A percentile compares a stretch with the other conserved stretches of the same genome.
phyloP scores from a whole-genome alignment of 2,797 vertebrate species.

The Acropternis orthonyx region DNA sequence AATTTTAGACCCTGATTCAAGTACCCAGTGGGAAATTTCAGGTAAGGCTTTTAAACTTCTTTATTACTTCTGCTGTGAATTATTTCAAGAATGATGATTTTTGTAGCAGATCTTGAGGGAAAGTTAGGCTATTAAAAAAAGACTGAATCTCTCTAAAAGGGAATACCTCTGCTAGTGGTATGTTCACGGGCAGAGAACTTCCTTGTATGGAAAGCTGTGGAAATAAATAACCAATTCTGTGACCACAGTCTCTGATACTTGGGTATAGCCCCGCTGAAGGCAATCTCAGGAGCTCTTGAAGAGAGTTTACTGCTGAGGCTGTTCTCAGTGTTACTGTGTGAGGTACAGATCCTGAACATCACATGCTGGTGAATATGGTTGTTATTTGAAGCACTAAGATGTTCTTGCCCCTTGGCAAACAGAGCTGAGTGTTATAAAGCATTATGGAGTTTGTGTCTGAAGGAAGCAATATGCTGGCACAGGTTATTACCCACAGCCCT shows the following conservation, averaged over 20 bases:
- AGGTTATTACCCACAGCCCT: background rate
- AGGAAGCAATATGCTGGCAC: background rate
- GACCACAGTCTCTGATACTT: background rate
- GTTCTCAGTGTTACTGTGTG: rapidly evolving
- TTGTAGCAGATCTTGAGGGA: background rate
- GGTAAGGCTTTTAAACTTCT: conserved; percentile 34
- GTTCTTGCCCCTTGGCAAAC: background rate
- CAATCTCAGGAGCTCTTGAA: background rate
- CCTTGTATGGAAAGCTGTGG: background rate
- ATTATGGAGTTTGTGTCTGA: background rate
- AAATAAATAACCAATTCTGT: background rate
- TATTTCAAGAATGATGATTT: background rate
- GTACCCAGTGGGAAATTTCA: background rate
- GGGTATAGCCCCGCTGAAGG: background rate
- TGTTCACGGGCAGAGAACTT: background rate
- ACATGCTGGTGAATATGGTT: background rate
- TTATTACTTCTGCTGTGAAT: background rate
- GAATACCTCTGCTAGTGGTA: rapidly evolving
- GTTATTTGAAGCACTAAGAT: background rate
- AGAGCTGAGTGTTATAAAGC: background rate
- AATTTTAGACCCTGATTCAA: conserved; percentile 13
- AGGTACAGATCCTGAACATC: background rate
- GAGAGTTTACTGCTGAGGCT: background rate
- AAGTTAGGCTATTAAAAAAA: background rate
- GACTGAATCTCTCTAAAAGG: rapidly evolving